These are phyloP conservation scores for Peromyscus melanophrys DNA, from an alignment of 2,797 vertebrate genomes.

Conservation along the genomic window DNA sequence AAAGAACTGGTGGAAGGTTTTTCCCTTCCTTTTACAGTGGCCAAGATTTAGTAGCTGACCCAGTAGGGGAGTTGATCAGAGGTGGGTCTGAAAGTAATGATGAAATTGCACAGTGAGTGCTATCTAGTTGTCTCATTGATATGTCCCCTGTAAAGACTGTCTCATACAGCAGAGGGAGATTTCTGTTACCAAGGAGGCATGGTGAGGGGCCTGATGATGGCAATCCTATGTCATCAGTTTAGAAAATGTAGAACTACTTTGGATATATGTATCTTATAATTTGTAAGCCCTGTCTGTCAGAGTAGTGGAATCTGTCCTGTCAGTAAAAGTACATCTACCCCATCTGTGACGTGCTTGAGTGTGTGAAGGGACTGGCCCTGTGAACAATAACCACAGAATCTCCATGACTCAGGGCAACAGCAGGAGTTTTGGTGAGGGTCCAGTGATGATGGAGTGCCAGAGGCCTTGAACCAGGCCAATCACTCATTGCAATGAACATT, in stretches of 20 bases:
- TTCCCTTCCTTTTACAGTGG: neutral
- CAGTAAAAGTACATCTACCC: neutral
- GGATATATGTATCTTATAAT: neutral
- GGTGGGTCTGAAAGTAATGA: neutral
- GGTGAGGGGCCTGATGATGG: neutral
- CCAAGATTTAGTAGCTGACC: neutral
- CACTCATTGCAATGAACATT: neutral
- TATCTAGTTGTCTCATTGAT: too few relatives aligned
- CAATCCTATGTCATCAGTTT: neutral
- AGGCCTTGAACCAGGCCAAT: neutral
- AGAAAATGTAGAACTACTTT: neutral
- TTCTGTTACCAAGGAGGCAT: neutral
- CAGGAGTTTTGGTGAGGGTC: neutral
- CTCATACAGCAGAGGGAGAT: neutral
- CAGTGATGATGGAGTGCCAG: neutral
- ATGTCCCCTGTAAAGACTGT: neutral
- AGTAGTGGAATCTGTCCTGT: neutral
- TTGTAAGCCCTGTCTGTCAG: neutral
- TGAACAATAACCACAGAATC: neutral
- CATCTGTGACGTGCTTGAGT: neutral
- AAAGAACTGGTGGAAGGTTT: neutral
- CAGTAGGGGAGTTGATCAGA: neutral
- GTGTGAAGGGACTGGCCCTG: neutral
- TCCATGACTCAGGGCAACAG: too few relatives aligned
- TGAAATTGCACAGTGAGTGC: neutral